These are phyloP conservation scores for Ochropleura leucogaster DNA, from an alignment of 2,888 invertebrate genomes.

Conservation along the genomic window DNA sequence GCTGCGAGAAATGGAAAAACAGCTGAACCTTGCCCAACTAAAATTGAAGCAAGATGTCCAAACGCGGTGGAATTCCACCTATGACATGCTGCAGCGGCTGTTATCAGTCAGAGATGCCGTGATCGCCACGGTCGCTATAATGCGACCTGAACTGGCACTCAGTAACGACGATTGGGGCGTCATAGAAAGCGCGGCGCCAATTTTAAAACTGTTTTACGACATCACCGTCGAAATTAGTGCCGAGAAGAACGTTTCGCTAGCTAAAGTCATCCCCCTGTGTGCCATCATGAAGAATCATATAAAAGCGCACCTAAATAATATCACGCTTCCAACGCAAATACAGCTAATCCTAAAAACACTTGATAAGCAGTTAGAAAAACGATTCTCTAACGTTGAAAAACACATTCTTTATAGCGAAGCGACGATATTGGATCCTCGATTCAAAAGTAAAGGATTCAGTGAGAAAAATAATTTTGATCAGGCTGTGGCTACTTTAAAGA, in stretches of 20 bases:
- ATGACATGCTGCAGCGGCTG: conserved; percentile 10
- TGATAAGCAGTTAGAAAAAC: not conserved
- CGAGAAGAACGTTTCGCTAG: conserved; percentile 14
- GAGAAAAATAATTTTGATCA: not conserved
- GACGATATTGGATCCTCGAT: conserved; percentile 18
- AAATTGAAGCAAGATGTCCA: conserved; percentile 25
- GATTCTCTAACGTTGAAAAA: not conserved
- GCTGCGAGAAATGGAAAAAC: conserved; percentile 17
- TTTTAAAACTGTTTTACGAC: conserved; percentile 10
- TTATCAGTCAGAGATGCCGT: conserved; percentile 15
- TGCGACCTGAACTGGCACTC: not conserved
- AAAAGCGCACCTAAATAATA: not conserved
- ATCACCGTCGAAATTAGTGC: conserved; percentile 10
- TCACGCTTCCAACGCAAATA: conserved; percentile 2
- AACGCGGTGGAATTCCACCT: conserved; percentile 27
- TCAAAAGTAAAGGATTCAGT: conserved; percentile 8
- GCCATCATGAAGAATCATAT: conserved; percentile 3
- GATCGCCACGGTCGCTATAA: conserved; percentile 2
- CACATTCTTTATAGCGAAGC: not conserved
- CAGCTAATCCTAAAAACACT: not conserved
- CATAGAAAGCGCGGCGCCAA: not conserved
- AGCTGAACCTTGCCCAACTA: conserved; percentile 16
- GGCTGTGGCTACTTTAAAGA: conserved; percentile 11
- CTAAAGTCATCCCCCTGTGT: conserved; percentile 7
- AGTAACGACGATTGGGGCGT: not conserved